Evolutionary conservation across 2,888 invertebrate species (phyloP), one percentile per base, ranked within the genome.

Genomic region (Portevinia maculata): DNA sequence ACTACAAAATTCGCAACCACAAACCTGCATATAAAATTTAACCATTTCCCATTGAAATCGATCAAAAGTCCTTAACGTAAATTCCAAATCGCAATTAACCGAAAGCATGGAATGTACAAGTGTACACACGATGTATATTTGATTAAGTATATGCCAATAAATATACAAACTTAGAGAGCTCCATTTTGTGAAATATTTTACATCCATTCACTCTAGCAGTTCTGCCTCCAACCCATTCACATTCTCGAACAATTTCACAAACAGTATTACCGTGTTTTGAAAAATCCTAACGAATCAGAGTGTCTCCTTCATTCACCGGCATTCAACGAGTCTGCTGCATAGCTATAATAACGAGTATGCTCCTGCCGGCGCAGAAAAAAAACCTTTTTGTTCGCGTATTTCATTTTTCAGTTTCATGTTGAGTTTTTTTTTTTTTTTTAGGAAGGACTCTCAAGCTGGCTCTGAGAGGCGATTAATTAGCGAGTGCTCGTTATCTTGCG

Each of bases 161-260:
- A 37, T 64, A 32, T 41, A 52, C 9, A 55, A 59, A 24, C 44
- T 21, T 32, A 62, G 60, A 15, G 30, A 65, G 46, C 64, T 34
- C 67, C 60, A 69, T 69, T 74, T 74, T 62, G 48, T 32, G 13
- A 19, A 69, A 52, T 24, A 44, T 60, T 48, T 55, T 46, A 59
- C n/a, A 39, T 41, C 37, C 75, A 62, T 41, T 55, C 46, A 55
- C 46, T 62, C 55, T 50, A 24, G 17, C 57, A 15, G 28, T 9
- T 57, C 55, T 32, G 39, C 19, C 53, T 50, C 50, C 28, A 70
- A 39, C 41, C 59, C 75, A 81, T 75, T 67, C 69, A 64, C 67
- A 75, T 81, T 81, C 81, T 83, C 81, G 81, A 83, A 83, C 81
- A 76, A 83, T 83, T 83, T 83, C 81, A 83, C 81, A 83, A 76